Evolutionary conservation across 2,888 invertebrate genomes (phyloP).

Genomic region (Platycheirus albimanus): DNA sequence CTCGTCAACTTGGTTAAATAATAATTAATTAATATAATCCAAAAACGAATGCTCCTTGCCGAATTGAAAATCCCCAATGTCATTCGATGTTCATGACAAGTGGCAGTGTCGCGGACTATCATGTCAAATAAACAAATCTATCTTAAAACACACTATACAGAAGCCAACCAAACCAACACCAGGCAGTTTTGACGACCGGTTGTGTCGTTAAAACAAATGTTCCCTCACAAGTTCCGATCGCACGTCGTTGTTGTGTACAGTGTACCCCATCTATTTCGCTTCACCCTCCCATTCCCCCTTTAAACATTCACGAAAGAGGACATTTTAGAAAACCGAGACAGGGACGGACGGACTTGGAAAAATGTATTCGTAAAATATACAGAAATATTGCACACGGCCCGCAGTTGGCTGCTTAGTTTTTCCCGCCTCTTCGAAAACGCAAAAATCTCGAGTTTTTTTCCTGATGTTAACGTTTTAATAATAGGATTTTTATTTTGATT

Average conservation of each 20-base stretch:
- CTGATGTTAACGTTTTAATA: conserved; percentile 64
- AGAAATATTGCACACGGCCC: conserved; percentile 83
- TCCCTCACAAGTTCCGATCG: conserved; percentile 16
- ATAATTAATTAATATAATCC: conserved; percentile 13
- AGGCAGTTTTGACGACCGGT: neutral
- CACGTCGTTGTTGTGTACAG: neutral
- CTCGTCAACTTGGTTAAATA: conserved; percentile 60
- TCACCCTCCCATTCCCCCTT: neutral
- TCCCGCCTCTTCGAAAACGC: conserved; percentile 70
- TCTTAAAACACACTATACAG: too few species aligned
- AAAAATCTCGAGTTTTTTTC: conserved; percentile 39
- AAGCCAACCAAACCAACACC: neutral
- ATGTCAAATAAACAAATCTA: conserved; percentile 46
- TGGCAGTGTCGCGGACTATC: conserved; percentile 46
- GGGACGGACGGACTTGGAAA: conserved; percentile 49
- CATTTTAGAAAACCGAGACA: conserved; percentile 30
- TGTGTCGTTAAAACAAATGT: conserved; percentile 12
- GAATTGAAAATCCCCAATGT: conserved; percentile 46
- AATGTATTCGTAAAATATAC: conserved; percentile 78
- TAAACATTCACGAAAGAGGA: conserved; percentile 25
- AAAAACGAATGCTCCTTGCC: conserved; percentile 10
- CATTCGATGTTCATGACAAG: conserved; percentile 71
- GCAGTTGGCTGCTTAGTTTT: conserved; percentile 68
- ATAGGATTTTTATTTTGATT: conserved; percentile 63
- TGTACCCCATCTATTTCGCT: neutral